Conservation (phyloP, 2,888 invertebrate species). For the Lycophotia porphyrea region DNA sequence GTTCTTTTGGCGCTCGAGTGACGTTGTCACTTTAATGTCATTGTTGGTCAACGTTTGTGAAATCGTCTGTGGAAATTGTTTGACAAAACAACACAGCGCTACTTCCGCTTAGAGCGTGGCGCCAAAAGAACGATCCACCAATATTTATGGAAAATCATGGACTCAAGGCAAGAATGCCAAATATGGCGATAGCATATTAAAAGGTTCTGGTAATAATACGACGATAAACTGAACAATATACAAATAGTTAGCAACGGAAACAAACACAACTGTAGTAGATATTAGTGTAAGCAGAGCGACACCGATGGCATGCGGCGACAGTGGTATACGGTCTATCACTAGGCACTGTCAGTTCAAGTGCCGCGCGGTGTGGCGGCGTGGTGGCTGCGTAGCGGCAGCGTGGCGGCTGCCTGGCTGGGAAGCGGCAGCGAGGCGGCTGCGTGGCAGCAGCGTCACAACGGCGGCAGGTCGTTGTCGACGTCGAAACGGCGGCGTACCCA, state of each 20-base stretch:
- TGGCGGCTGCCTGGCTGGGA: not conserved
- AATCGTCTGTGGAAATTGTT: not conserved
- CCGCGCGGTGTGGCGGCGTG: slow-evolving; percentile 8
- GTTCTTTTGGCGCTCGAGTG: not conserved
- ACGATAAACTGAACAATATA: slow-evolving; percentile 4
- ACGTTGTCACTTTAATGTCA: not conserved
- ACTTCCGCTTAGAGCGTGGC: not conserved
- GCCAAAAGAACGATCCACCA: not conserved
- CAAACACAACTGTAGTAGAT: not conserved
- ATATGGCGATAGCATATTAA: not conserved
- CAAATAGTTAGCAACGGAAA: slow-evolving; percentile 9
- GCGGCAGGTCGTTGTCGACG: slow-evolving; percentile 81
- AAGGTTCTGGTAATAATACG: not conserved
- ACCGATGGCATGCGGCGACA: not conserved
- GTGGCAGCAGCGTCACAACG: slow-evolving; percentile 66
- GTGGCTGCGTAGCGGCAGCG: slow-evolving; percentile 10
- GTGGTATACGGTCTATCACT: slow-evolving; percentile 3
- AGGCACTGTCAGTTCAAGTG: not conserved
- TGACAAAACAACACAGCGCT: not conserved
- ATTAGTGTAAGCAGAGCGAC: not conserved
- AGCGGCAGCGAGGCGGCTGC: slow-evolving; percentile 13
- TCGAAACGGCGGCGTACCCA: slow-evolving; percentile 86
- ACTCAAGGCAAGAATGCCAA: not conserved
- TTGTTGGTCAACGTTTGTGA: not conserved
- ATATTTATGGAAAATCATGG: not conserved